phyloP scores from a whole-genome alignment of 2,797 vertebrate species.

The Esox masquinongy region DNA sequence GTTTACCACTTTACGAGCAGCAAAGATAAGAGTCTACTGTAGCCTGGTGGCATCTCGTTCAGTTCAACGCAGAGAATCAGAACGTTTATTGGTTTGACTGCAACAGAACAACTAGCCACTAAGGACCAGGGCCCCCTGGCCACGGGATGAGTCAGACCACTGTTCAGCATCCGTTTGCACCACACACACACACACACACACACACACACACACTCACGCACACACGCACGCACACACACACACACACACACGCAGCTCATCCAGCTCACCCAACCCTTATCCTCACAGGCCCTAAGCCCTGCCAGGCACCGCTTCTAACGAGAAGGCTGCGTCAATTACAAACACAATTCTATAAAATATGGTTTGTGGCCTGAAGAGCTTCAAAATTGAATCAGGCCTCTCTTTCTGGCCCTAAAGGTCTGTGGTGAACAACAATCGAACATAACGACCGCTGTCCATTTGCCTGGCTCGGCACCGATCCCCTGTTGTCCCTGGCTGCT shows the following conservation, averaged over 20 bases:
- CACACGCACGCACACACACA: neutral
- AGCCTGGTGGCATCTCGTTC: slow-evolving; percentile 37
- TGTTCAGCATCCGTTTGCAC: no score
- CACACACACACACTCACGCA: neutral
- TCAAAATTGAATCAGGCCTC: slow-evolving; percentile 53
- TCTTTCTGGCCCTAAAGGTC: slow-evolving; percentile 47
- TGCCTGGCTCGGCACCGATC: slow-evolving; percentile 24
- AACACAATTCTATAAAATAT: slow-evolving; percentile 58
- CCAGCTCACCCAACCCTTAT: neutral
- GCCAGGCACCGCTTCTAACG: slow-evolving; percentile 20
- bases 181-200: neutral
- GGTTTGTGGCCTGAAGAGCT: slow-evolving; percentile 57
- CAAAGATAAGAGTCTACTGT: neutral
- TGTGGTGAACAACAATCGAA: slow-evolving; percentile 36
- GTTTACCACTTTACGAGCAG: neutral
- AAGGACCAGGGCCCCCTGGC: slow-evolving; percentile 6
- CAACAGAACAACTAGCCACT: slow-evolving; percentile 35
- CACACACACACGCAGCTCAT: neutral
- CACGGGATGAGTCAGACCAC: neutral
- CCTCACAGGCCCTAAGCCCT: neutral
- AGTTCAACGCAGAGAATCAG: slow-evolving; percentile 6
- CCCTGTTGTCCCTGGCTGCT: neutral
- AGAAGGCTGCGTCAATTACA: slow-evolving; percentile 48
- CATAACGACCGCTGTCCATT: slow-evolving; percentile 43
- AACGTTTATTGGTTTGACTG: slow-evolving; percentile 32